Evolutionary conservation across 2,113 vertebrate genomes (phyloP), one percentile per base, ranked within the genome.

Genomic region (Emydocephalus ijimae): DNA sequence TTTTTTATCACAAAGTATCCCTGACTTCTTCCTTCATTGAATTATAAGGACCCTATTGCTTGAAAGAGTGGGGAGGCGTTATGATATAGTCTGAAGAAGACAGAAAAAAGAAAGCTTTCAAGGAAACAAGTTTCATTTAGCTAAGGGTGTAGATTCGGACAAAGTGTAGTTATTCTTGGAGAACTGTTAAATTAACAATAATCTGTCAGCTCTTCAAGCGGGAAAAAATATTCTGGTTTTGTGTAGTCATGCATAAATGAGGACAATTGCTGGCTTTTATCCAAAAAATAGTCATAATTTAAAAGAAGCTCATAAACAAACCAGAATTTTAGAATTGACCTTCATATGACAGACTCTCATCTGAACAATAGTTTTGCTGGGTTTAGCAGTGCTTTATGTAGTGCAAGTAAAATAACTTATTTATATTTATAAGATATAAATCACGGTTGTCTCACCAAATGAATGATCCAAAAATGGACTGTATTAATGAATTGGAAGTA

Each of bases 241-340:
- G 29, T 34, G 54, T 9, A 89, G 81, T 54, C 50, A 85, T 20
- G 26, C 8, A 55, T 29, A 6, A 43, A 61, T 89, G 3, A 34
- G 43, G 91, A 92, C 95, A 93, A 91, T 4, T 4, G 11, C 45
- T 92, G 88, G 55, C 21, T 1, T 90, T 81, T 48, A 81, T 89
- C 55, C 92, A 90, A 45, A 85, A 45, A 50, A 29, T 85, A 85
- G 61, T 89, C 54, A 26, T 39, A 43, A 64, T 87, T 91, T 92
- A 34, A 5, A 21, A 56, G 10, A 56, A 85, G 2, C 3, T 87
- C 50, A 54, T n/a, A 57, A 55, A 45, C 43, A 87, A 61, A 1
- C 0, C 14, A 9, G 89, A 92, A 45, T n/a, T 93, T 56, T 52
- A 89, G 21, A 55, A n/a, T 61, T 56, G 89, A 56, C 39, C 89